phyloP scores from a whole-genome alignment of 2,888 invertebrate genomes.

The Adelphocoris suturalis region DNA sequence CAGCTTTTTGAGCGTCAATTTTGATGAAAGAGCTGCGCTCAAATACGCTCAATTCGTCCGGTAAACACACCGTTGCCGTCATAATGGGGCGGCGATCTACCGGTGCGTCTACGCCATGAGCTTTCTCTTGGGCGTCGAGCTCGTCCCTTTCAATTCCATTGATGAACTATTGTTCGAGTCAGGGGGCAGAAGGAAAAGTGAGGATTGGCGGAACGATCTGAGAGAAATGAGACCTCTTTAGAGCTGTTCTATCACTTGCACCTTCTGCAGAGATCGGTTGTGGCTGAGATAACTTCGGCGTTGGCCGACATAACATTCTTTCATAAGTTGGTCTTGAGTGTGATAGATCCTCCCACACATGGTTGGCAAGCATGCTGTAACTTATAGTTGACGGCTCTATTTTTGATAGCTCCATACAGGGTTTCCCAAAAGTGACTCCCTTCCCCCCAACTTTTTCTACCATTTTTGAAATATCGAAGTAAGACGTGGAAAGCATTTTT shows the following conservation, averaged over 20 bases:
- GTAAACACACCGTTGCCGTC: not conserved
- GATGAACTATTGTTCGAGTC: conserved; percentile 13
- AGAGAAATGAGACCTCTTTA: conserved; percentile 24
- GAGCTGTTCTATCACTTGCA: conserved; percentile 6
- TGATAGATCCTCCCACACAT: too few species aligned
- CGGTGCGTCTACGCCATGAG: not conserved
- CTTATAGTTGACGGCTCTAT: too few species aligned
- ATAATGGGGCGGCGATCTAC: not conserved
- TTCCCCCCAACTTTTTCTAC: too few species aligned
- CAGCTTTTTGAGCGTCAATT: not conserved
- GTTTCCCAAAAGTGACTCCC: too few species aligned
- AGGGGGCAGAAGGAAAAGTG: not conserved
- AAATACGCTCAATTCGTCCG: conserved; percentile 4
- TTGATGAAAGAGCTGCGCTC: not conserved
- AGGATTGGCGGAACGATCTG: not conserved
- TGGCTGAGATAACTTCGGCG: not conserved
- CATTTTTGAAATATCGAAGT: too few species aligned
- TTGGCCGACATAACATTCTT: too few species aligned
- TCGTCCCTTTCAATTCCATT: conserved; percentile 7
- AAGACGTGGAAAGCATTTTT: too few species aligned
- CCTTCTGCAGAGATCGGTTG: not conserved
- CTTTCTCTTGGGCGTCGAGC: not conserved
- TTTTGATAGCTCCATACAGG: too few species aligned
- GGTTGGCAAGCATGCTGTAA: too few species aligned
- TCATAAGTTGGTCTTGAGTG: too few species aligned